Evolutionary conservation across 1,140 invertebrate genomes (phyloP).

Genomic region (Euwallacea fornicatus): DNA sequence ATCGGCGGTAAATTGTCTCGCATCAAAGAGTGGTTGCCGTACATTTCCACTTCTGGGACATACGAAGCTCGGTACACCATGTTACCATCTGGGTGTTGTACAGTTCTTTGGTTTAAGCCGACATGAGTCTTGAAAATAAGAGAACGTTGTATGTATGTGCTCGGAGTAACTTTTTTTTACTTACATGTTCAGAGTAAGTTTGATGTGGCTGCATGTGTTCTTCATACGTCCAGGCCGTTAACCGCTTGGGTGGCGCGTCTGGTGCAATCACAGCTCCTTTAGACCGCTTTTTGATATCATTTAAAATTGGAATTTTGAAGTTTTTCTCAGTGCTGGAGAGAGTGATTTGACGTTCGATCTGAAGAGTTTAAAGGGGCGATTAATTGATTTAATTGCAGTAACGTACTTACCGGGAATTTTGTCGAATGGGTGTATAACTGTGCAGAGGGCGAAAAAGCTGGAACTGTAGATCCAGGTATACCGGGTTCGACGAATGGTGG

Average conservation of each 20-base stretch:
- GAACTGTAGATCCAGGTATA: conserved; percentile 56
- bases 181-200: conserved; percentile 50
- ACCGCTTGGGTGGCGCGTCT: conserved; percentile 70
- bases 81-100: conserved; percentile 36
- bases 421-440: conserved; percentile 72
- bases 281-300: conserved; percentile 69
- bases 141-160: background rate
- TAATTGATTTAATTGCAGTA: conserved; percentile 3
- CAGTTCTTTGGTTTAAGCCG: conserved; percentile 42
- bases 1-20: conserved; percentile 42
- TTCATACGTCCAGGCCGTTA: conserved; percentile 52
- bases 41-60: conserved; percentile 46
- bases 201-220: conserved; percentile 45
- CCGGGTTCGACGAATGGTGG: conserved; percentile 54
- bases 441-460: conserved; percentile 54
- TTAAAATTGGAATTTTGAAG: conserved; percentile 73
- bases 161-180: background rate
- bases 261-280: conserved; percentile 65
- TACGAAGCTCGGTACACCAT: conserved; percentile 47
- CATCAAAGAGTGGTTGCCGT: conserved; percentile 43
- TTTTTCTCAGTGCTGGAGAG: conserved; percentile 70
- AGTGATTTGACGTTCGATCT: conserved; percentile 76
- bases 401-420: conserved; percentile 72
- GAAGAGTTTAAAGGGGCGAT: conserved; percentile 39
- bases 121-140: conserved; percentile 47